A percentile compares a stretch with the other conserved stretches of the same genome.
phyloP scores from a whole-genome alignment of 2,888 invertebrate species.

The Acronicta leporina region DNA sequence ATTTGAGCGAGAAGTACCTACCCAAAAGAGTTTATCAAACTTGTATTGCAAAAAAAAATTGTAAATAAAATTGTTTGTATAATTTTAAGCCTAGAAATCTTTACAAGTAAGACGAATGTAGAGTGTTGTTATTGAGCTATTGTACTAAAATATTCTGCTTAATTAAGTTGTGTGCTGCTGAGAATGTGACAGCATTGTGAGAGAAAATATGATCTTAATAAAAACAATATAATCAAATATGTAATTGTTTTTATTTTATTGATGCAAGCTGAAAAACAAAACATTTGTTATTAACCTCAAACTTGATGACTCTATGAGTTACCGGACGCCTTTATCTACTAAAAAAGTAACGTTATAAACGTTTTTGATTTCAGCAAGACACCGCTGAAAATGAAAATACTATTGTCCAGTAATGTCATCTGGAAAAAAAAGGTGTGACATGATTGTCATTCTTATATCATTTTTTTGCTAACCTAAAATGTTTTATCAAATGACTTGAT shows the following conservation, averaged over 20 bases:
- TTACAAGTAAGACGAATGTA: too few species aligned
- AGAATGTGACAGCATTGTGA: conserved; percentile 36
- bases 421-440: conserved; percentile 89
- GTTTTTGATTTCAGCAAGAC: conserved; percentile 79
- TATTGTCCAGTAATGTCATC: conserved; percentile 86
- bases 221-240: conserved; percentile 39
- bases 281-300: conserved; percentile 27
- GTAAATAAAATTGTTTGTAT: conserved; percentile 26
- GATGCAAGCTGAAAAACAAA: conserved; percentile 3
- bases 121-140: too few species aligned
- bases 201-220: conserved; percentile 26
- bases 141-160: conserved; percentile 4
- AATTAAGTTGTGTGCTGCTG: conserved; percentile 12
- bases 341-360: conserved; percentile 62
- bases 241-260: conserved; percentile 14
- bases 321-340: conserved; percentile 50
- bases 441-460: conserved; percentile 86
- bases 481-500: conserved; percentile 89
- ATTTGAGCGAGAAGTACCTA: conserved; percentile 5
- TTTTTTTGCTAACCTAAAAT: conserved; percentile 90
- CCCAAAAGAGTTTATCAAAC: not conserved
- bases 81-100: too few species aligned
- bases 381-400: conserved; percentile 86
- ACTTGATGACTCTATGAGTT: conserved; percentile 19
- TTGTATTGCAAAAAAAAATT: conserved; percentile 13